phyloP scores from a whole-genome alignment of 2,888 invertebrate genomes.

The Pogonocherus hispidulus region DNA sequence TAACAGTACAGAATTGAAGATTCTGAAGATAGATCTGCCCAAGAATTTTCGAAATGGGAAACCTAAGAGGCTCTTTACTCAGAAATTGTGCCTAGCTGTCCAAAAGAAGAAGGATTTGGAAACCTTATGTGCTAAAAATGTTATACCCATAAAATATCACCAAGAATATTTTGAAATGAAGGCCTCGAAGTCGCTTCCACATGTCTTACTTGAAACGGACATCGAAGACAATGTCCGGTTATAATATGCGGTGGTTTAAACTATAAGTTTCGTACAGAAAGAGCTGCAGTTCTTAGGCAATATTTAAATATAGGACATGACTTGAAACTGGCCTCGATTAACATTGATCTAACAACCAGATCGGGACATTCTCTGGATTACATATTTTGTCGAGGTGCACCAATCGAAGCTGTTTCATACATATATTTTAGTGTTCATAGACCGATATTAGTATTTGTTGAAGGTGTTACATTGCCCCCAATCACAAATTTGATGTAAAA shows the following conservation, averaged over 20 bases:
- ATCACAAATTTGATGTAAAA: not conserved
- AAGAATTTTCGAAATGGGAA: too few species aligned
- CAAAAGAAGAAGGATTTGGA: too few species aligned
- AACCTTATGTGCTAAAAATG: too few species aligned
- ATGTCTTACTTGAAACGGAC: too few species aligned
- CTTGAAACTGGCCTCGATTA: not conserved
- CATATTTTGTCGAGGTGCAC: not conserved
- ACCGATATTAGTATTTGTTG: not conserved
- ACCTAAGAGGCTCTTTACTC: too few species aligned
- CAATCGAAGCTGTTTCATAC: not conserved
- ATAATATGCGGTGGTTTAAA: conserved; percentile 2
- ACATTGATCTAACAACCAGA: not conserved
- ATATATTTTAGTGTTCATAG: conserved; percentile 12
- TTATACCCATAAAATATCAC: too few species aligned
- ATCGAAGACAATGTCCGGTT: too few species aligned
- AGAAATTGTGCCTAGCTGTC: too few species aligned
- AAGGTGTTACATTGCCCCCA: not conserved
- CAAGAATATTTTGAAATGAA: too few species aligned
- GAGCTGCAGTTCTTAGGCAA: not conserved
- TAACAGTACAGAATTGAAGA: too few species aligned
- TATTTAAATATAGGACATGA: not conserved
- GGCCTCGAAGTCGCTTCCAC: too few species aligned
- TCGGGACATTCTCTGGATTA: not conserved
- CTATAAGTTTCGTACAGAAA: not conserved
- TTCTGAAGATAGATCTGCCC: too few species aligned